phyloP scores from a whole-genome alignment of 2,888 invertebrate species.

The Conomelus anceps region DNA sequence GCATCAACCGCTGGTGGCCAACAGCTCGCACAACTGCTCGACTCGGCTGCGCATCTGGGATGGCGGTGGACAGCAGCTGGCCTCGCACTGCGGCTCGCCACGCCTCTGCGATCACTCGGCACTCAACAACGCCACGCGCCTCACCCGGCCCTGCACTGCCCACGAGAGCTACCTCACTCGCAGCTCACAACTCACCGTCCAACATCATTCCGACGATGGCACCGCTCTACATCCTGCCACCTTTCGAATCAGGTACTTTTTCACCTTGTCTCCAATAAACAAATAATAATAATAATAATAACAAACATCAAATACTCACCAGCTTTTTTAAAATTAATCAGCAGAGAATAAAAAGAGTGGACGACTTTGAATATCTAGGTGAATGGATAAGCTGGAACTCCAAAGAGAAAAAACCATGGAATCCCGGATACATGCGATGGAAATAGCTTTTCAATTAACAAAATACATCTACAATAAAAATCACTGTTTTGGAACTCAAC shows the following conservation, averaged over 20 bases:
- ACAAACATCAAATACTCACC: too few species aligned
- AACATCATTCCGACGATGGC: slow-evolving; percentile 52
- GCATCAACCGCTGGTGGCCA: slow-evolving; percentile 56
- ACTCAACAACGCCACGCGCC: slow-evolving; percentile 61
- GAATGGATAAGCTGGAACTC: too few species aligned
- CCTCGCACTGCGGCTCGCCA: slow-evolving; percentile 71
- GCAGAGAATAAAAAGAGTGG: too few species aligned
- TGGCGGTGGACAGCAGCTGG: slow-evolving; percentile 50
- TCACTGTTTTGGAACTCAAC: too few species aligned
- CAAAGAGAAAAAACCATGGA: too few species aligned
- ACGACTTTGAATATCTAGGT: too few species aligned
- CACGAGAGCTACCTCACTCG: slow-evolving; percentile 71
- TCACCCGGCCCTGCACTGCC: slow-evolving; percentile 69
- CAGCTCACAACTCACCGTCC: slow-evolving; percentile 38
- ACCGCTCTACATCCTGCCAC: slow-evolving; percentile 73
- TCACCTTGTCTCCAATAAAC: not conserved
- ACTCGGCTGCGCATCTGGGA: slow-evolving; percentile 70
- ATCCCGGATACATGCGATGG: too few species aligned
- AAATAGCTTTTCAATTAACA: too few species aligned
- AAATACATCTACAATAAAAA: too few species aligned
- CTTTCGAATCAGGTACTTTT: slow-evolving; percentile 44
- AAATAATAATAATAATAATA: not conserved
- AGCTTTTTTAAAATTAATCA: too few species aligned
- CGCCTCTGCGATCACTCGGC: slow-evolving; percentile 76
- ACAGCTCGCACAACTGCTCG: slow-evolving; percentile 46